These are phyloP conservation scores for Pitangus sulphuratus DNA, from an alignment of 2,797 vertebrate genomes.

Conservation along the genomic window DNA sequence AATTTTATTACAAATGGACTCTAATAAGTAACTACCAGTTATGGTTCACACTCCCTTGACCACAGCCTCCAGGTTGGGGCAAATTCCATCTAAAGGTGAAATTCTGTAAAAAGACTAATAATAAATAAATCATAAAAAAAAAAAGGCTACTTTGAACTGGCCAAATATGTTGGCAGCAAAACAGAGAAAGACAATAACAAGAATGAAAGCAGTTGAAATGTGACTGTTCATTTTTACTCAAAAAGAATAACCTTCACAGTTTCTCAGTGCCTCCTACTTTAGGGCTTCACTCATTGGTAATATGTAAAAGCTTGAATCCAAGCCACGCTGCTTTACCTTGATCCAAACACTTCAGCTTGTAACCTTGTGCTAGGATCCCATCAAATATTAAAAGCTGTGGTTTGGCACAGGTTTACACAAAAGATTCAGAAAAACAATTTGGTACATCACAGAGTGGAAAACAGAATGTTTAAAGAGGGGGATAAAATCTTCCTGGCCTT, in stretches of 20 bases:
- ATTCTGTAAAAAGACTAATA: not conserved
- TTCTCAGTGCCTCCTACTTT: not conserved
- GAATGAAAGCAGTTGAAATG: not conserved
- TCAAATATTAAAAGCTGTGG: constrained; percentile 32
- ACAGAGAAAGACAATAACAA: not conserved
- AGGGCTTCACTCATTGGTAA: not conserved
- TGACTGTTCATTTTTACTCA: not conserved
- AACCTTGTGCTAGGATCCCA: not conserved
- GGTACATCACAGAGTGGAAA: not conserved
- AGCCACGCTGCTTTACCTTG: not conserved
- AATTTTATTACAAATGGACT: constrained; percentile 1
- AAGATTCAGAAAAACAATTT: constrained; percentile 2
- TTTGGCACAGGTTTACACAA: constrained; percentile 1
- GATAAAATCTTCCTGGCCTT: not conserved
- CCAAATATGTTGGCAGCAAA: constrained; percentile 10
- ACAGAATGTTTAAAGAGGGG: not conserved
- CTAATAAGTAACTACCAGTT: not conserved
- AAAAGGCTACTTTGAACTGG: not conserved
- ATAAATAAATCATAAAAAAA: constrained; percentile 6
- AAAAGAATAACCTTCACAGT: not conserved
- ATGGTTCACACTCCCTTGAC: not conserved
- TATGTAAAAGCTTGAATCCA: not conserved
- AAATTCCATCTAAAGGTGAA: constrained; percentile 35
- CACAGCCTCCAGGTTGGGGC: not conserved
- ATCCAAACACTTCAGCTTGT: not conserved